Conservation (phyloP, 2,888 invertebrate species). For the Enchytraeus crypticus region DNA sequence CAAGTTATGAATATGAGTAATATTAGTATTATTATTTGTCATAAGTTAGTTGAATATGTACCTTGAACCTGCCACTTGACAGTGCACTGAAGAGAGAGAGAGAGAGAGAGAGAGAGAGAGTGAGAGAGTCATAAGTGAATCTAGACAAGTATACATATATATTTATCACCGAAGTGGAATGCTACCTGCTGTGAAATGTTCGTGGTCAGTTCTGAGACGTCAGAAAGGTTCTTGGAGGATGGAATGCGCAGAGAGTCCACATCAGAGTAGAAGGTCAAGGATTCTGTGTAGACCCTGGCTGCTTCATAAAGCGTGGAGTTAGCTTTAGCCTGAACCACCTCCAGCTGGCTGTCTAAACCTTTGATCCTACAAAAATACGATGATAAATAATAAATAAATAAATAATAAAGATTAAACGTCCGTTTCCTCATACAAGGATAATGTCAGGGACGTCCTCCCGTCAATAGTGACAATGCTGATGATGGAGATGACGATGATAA, state of each 20-base stretch:
- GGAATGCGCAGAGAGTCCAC: constrained; percentile 72
- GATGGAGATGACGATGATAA: too few species aligned
- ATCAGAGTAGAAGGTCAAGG: constrained; percentile 68
- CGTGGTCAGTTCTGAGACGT: background rate
- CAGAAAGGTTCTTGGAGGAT: background rate
- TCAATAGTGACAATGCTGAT: background rate
- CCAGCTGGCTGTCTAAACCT: background rate
- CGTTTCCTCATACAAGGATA: background rate
- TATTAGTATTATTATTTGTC: too few species aligned
- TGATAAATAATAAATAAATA: background rate
- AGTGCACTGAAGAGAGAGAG: too few species aligned
- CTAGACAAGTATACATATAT: too few species aligned
- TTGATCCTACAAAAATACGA: background rate
- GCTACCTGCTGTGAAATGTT: constrained; percentile 25
- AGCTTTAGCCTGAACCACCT: background rate
- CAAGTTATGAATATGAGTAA: too few species aligned
- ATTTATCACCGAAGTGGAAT: too few species aligned
- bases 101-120: too few species aligned
- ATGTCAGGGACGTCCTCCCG: background rate
- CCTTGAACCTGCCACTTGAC: too few species aligned
- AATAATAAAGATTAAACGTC: background rate
- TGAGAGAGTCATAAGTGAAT: too few species aligned
- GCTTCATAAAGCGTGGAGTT: constrained; percentile 56
- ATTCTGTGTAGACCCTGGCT: constrained; percentile 68
- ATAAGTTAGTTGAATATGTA: too few species aligned